phyloP scores from a whole-genome alignment of 1,140 invertebrate species.

The Hyles vespertilio region DNA sequence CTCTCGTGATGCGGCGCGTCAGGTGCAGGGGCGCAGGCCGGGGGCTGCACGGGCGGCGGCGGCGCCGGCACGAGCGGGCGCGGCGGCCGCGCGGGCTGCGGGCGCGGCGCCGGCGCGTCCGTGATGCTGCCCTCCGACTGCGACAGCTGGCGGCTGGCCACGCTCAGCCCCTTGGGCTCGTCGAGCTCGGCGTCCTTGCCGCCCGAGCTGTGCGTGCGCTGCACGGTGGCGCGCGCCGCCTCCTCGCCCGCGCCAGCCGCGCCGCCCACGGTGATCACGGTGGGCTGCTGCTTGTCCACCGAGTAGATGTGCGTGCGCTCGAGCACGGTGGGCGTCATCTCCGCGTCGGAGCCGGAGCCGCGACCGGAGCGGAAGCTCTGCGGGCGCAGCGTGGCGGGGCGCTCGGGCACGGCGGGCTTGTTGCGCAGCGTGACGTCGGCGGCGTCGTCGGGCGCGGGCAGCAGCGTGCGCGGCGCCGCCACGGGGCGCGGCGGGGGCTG shows the following conservation, averaged over 20 bases:
- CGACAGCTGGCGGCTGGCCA: constrained; percentile 60
- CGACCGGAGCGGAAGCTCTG: constrained; percentile 73
- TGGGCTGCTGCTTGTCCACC: constrained; percentile 83
- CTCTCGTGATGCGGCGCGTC: constrained; percentile 41
- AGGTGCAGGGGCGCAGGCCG: too few relatives aligned
- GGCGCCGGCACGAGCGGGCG: constrained; percentile 48
- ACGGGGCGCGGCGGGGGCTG: constrained; percentile 54
- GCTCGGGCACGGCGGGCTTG: constrained; percentile 84
- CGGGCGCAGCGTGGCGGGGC: constrained; percentile 81
- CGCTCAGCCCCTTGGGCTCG: constrained; percentile 48
- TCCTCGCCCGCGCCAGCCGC: constrained; percentile 30
- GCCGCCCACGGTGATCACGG: constrained; percentile 78
- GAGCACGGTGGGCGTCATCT: constrained; percentile 68
- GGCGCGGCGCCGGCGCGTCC: constrained; percentile 52
- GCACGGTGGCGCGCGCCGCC: constrained; percentile 39
- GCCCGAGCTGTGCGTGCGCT: constrained; percentile 65
- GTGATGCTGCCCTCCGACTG: constrained; percentile 71
- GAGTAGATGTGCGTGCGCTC: constrained; percentile 82
- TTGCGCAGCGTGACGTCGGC: constrained; percentile 58
- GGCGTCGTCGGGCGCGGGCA: constrained; percentile 32
- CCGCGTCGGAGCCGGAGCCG: constrained; percentile 43
- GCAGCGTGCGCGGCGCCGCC: constrained; percentile 19
- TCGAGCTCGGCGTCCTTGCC: constrained; percentile 55
- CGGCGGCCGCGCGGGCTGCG: constrained; percentile 41
- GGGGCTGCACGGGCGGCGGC: constrained; percentile 48